Percentiles rank a stretch among this genome's conserved stretches.
These are phyloP conservation scores for Dicerorhinus sumatrensis DNA, from an alignment of 2,113 vertebrate species.

Conservation along the genomic window DNA sequence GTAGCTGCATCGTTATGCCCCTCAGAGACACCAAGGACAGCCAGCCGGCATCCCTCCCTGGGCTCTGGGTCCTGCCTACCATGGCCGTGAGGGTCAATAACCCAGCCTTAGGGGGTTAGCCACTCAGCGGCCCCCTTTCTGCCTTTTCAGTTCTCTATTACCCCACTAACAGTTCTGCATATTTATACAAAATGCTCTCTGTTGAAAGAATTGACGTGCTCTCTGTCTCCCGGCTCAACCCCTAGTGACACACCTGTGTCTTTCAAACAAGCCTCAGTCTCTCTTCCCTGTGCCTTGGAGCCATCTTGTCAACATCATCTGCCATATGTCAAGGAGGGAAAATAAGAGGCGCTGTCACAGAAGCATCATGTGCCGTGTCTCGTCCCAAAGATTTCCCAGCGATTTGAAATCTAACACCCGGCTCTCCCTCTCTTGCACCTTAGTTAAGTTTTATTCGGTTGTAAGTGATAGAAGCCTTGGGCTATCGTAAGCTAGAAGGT, in stretches of 20 bases:
- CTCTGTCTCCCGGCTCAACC: neutral
- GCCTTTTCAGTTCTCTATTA: neutral
- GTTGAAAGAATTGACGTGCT: neutral
- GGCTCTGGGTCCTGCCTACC: neutral
- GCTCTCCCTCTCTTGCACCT: fast-evolving
- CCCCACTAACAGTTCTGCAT: neutral
- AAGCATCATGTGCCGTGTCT: fast-evolving
- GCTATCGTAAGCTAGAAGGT: neutral
- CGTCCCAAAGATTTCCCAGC: neutral
- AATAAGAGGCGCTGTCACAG: neutral
- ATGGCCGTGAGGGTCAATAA: neutral
- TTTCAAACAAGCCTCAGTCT: neutral
- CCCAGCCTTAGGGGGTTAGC: neutral
- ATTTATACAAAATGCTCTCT: neutral
- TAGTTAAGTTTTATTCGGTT: neutral
- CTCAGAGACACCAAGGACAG: too few species aligned
- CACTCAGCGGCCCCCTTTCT: neutral
- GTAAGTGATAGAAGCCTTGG: neutral
- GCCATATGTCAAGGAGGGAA: neutral
- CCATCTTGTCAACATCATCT: neutral
- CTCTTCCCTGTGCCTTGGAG: neutral
- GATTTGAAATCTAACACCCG: too few species aligned
- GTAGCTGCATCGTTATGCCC: too few species aligned
- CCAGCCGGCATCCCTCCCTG: too few species aligned
- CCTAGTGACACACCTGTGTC: neutral